Base-by-base conservation (phyloP, 2,888 invertebrate genomes). In the Willowsia nigromaculata region DNA sequence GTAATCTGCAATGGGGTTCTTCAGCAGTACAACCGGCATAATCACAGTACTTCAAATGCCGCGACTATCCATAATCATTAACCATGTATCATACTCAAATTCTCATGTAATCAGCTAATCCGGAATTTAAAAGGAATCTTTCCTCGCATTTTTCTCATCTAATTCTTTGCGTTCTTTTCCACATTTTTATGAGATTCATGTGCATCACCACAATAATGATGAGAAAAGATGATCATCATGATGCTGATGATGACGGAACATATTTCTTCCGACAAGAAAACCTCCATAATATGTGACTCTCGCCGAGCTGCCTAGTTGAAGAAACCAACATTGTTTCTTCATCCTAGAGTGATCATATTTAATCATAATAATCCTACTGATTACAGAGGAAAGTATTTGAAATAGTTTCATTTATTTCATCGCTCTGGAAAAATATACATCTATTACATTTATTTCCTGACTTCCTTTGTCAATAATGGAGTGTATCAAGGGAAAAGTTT, bases 151-250 rank as follows among this genome's bases (percentile, higher is more conserved):
- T 85, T 78, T 85, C 30, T 76, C 62, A 4, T 85, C 53, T 85
- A 76, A 85, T 59, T 85, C 59, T 25, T 85, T 13, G 50, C 84
- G 56, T 85, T 71, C 85, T 71, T 85, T 85, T 85, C 76, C 30
- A 62, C 74, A 76, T 85, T 85, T 85, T 85, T 85, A 74, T 59
- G 76, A 53, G 76, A 85, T 68, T 53, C 85, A 85, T 85, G 74
- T 56, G 62, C 56, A 56, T 47, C 15, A 27, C 56, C 27, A 27
- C 25, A 37, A 37, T 84, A 71, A 76, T 85, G 56, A 85, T 76
- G 76, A 74, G 74, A 74, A n/a, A n/a, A 47, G 74, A 74, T 43
- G 47, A 74, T 74, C 47, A 47, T 74, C 22, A 62, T 85, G 25
- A 50, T 53, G 33, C 30, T 85, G 53, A 85, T 56, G 71, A 74